These are phyloP conservation scores for Harmothoe impar DNA, from an alignment of 2,888 invertebrate species.

Conservation along the genomic window DNA sequence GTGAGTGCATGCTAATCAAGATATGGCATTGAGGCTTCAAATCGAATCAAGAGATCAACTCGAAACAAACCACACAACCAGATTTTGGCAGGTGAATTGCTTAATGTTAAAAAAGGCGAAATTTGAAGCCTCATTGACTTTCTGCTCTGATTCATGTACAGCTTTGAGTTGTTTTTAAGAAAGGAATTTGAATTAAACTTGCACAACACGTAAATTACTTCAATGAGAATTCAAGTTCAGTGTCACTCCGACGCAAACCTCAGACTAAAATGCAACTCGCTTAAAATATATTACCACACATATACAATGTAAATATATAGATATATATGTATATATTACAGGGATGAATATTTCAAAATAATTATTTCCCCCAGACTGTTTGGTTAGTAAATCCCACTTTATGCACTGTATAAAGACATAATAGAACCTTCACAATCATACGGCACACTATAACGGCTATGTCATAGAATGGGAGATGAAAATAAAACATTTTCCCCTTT, in stretches of 20 bases:
- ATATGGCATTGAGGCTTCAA: neutral
- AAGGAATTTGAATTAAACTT: slow-evolving; percentile 35
- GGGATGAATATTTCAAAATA: slow-evolving; percentile 52
- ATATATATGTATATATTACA: slow-evolving; percentile 57
- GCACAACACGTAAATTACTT: slow-evolving; percentile 47
- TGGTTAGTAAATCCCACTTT: slow-evolving; percentile 32
- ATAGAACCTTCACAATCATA: neutral
- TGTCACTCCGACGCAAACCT: slow-evolving; percentile 6
- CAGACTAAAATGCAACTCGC: slow-evolving; percentile 55
- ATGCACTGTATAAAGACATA: neutral
- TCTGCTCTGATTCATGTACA: neutral
- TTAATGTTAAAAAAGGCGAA: neutral
- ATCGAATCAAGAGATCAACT: neutral
- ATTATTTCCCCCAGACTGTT: slow-evolving; percentile 5
- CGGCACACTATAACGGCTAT: neutral
- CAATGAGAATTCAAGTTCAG: slow-evolving; percentile 55
- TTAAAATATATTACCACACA: slow-evolving; percentile 57
- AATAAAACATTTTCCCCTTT: neutral
- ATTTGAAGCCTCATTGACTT: no score
- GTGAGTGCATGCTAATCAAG: no score
- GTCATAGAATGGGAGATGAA: neutral
- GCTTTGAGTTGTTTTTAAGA: neutral
- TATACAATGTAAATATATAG: slow-evolving; percentile 57
- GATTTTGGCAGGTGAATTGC: neutral
- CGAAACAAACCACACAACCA: neutral